Percentiles rank a stretch among this genome's conserved stretches.
These are phyloP conservation scores for Gerosis bhagava DNA, from an alignment of 2,888 invertebrate species.

Conservation along the genomic window DNA sequence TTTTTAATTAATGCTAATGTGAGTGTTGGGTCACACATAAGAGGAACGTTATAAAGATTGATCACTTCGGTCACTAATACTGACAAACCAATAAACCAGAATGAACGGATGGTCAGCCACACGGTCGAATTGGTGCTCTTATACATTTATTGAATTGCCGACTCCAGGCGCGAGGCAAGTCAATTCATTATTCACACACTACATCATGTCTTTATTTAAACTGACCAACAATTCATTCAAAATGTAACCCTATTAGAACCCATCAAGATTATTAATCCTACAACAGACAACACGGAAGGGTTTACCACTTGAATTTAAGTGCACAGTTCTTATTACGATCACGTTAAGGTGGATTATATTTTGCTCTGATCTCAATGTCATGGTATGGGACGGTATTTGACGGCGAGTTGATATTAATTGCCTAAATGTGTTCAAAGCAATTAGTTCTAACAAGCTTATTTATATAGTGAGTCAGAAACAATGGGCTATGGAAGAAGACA, in stretches of 20 bases:
- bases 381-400: slow-evolving; percentile 26
- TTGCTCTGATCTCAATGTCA: slow-evolving; percentile 28
- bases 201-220: slow-evolving; percentile 28
- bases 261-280: slow-evolving; percentile 17
- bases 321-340: neutral
- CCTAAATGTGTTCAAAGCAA: slow-evolving; percentile 43
- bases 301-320: neutral
- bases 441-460: slow-evolving; percentile 42
- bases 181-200: slow-evolving; percentile 29
- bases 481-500: slow-evolving; percentile 13
- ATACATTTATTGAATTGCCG: slow-evolving; percentile 6
- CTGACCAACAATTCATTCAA: neutral
- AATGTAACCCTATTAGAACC: slow-evolving; percentile 16
- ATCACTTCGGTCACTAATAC: slow-evolving; percentile 12
- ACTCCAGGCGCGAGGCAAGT: slow-evolving; percentile 9
- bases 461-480: slow-evolving; percentile 32
- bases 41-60: too few species aligned
- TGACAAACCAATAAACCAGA: slow-evolving; percentile 13
- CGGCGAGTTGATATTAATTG: slow-evolving; percentile 40
- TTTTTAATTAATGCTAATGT: too few species aligned
- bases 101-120: slow-evolving; percentile 11
- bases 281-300: slow-evolving; percentile 21
- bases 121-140: slow-evolving; percentile 9
- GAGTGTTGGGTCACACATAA: too few species aligned
- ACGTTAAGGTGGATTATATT: neutral